Percentiles rank a stretch among this genome's conserved stretches.
These are phyloP conservation scores for Plemyria rubiginata DNA, from an alignment of 2,888 invertebrate genomes.

Conservation along the genomic window DNA sequence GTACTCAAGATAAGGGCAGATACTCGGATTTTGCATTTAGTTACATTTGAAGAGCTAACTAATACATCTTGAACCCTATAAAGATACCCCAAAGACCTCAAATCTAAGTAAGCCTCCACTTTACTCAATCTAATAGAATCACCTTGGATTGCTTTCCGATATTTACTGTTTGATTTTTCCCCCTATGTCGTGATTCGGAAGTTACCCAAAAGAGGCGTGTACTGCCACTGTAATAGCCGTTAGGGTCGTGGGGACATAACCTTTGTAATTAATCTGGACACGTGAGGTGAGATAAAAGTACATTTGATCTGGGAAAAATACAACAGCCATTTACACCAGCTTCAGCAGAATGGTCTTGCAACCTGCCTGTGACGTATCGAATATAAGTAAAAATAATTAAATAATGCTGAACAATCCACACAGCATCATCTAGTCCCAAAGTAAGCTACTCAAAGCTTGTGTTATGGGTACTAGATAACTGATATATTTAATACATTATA, in stretches of 20 bases:
- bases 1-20: too few relatives aligned
- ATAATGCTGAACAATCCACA: too few relatives aligned
- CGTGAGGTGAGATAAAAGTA: slow-evolving; percentile 48
- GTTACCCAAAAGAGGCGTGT: slow-evolving; percentile 79
- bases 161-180: slow-evolving; percentile 82
- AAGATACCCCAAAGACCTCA: slow-evolving; percentile 56
- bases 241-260: slow-evolving; percentile 72
- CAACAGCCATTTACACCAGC: background rate
- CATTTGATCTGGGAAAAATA: background rate
- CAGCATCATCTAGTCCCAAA: too few relatives aligned
- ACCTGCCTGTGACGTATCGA: too few relatives aligned
- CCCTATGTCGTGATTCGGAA: slow-evolving; percentile 75
- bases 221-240: slow-evolving; percentile 65
- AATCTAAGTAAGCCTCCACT: slow-evolving; percentile 64
- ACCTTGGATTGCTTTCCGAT: slow-evolving; percentile 81
- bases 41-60: background rate
- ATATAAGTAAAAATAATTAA: too few relatives aligned
- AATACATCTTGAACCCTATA: slow-evolving; percentile 52
- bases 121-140: slow-evolving; percentile 82
- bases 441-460: too few relatives aligned
- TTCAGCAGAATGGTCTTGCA: too few relatives aligned
- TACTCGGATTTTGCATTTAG: too few relatives aligned
- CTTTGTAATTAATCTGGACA: slow-evolving; percentile 74
- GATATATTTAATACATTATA: too few relatives aligned
- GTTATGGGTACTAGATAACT: too few relatives aligned